phyloP scores from a whole-genome alignment of 2,113 vertebrate genomes.

The Canis aureus region DNA sequence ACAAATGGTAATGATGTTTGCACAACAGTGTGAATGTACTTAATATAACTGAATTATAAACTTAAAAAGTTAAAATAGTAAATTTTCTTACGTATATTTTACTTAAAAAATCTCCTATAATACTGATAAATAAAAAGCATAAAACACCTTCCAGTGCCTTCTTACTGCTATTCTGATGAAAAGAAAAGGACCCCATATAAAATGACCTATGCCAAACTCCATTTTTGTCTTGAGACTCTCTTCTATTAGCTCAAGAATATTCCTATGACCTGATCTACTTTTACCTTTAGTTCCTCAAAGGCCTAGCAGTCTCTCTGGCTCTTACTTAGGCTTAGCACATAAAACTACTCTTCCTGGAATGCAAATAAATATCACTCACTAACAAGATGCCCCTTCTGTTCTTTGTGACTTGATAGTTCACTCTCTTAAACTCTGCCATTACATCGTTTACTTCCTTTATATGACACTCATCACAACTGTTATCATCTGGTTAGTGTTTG shows the following conservation, averaged over 20 bases:
- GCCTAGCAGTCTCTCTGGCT: background rate
- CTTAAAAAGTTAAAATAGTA: slow-evolving; percentile 33
- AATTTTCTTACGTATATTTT: slow-evolving; percentile 8
- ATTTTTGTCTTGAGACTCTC: background rate
- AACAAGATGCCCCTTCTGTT: background rate
- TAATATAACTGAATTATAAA: background rate
- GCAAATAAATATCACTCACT: background rate
- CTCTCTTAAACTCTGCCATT: background rate
- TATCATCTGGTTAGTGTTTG: background rate
- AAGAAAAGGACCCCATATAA: slow-evolving; percentile 22
- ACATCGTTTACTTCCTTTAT: background rate
- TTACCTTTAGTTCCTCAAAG: slow-evolving; percentile 39
- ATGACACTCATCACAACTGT: slow-evolving; percentile 10
- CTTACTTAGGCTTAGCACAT: background rate
- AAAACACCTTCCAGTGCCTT: background rate
- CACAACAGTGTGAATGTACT: background rate
- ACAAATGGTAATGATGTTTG: background rate
- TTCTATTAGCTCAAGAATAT: background rate
- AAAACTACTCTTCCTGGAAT: background rate
- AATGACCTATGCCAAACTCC: background rate
- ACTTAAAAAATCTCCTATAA: background rate
- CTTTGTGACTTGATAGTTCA: background rate
- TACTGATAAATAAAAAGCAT: background rate
- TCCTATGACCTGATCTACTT: background rate
- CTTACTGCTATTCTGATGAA: background rate